Evolutionary conservation across 2,888 invertebrate genomes (phyloP).

Genomic region (Netelia fuscicornis): DNA sequence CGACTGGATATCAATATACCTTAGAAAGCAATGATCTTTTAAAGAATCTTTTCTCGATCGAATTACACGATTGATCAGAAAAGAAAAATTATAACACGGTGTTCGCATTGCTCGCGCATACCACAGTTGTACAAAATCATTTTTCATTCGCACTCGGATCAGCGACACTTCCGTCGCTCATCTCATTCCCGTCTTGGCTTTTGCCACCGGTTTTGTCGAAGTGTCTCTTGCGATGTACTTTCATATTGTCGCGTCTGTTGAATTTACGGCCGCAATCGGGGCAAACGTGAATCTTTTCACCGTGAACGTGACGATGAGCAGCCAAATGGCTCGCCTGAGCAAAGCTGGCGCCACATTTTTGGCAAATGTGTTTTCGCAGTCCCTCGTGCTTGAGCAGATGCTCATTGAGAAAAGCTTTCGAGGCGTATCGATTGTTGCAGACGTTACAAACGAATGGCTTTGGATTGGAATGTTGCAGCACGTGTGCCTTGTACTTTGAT

Average conservation of each 20-base stretch:
- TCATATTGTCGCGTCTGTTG: slow-evolving; percentile 84
- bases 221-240: slow-evolving; percentile 83
- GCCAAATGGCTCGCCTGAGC: slow-evolving; percentile 84
- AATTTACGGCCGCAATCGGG: slow-evolving; percentile 83
- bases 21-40: no score
- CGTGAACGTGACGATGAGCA: slow-evolving; percentile 83
- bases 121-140: slow-evolving; percentile 35
- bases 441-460: slow-evolving; percentile 82
- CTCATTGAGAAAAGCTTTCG: slow-evolving; percentile 83
- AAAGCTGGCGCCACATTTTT: slow-evolving; percentile 82
- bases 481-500: slow-evolving; percentile 83
- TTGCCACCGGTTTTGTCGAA: slow-evolving; percentile 74
- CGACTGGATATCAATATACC: no score
- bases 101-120: no score
- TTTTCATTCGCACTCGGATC: slow-evolving; percentile 74
- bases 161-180: slow-evolving; percentile 58
- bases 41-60: no score
- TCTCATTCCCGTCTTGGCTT: slow-evolving; percentile 68
- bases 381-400: slow-evolving; percentile 83
- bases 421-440: slow-evolving; percentile 83
- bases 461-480: slow-evolving; percentile 83
- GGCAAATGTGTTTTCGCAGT: slow-evolving; percentile 82
- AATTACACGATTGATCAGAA: no score
- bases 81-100: no score
- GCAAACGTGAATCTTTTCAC: slow-evolving; percentile 83